Evolutionary conservation across 2,888 invertebrate species (phyloP), one percentile per base, ranked within the genome.

Genomic region (Apamea crenata): DNA sequence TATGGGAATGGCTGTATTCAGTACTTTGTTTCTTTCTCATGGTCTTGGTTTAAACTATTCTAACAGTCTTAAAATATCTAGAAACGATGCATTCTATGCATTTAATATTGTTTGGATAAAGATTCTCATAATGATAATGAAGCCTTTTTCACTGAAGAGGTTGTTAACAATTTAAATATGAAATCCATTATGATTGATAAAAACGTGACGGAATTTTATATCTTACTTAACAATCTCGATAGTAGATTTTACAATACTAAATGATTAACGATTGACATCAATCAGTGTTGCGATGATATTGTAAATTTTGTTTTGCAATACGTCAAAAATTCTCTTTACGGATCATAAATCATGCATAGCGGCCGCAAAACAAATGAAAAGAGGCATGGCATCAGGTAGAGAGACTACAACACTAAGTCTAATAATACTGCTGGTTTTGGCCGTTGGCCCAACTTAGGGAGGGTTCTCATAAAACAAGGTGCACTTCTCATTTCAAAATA

Each of bases 391-490:
- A 87, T 81, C 95, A 96, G 96, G 96, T 96, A 96, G 94, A 94
- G 93, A 94, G 91, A 82, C 91, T 94, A 91, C 92, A 91, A 92
- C 94, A 94, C 95, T 95, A 92, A 80, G 93, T 95, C 96, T 96
- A 96, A 96, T 96, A 95, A 96, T 96, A 96, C 94, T 92, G 92
- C 87, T 88, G 86, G 91, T 93, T 92, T 96, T 96, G 96, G 96
- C 96, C 91, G 90, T 84, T 90, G 88, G 91, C 94, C 96, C 96
- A 94, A 92, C 88, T 90, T 92, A 93, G 91, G 92, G 92, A 91
- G 93, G 93, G 87, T 87, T 83, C 89, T 88, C 87, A 89, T 90
- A 87, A 91, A 92, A 92, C 68, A 79, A 81, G 87, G 80, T 86
- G 74, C 80, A 81, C 76, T 87, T 86, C 80, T 86, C 82, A 88